A percentile compares a stretch with the other conserved stretches of the same genome.
Evolutionary conservation across 1,140 invertebrate genomes (phyloP).

Genomic region (Idris sp.): DNA sequence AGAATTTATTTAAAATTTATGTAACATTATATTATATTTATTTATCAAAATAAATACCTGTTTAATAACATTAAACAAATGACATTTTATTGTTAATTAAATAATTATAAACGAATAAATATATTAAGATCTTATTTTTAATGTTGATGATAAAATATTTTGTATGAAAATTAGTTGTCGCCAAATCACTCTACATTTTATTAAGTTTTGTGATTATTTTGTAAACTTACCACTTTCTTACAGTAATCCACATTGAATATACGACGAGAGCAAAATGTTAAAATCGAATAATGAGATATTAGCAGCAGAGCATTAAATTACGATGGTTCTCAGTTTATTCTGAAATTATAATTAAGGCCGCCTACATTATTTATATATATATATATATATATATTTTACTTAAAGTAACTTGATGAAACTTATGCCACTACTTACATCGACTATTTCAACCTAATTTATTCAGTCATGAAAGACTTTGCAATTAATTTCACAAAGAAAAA

Average conservation of each 20-base stretch:
- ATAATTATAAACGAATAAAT: too few species aligned
- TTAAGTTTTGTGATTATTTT: constrained; percentile 30
- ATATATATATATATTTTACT: constrained; percentile 10
- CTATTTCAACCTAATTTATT: constrained; percentile 17
- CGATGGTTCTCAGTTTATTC: constrained; percentile 21
- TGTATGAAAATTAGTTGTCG: constrained; percentile 20
- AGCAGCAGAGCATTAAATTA: constrained; percentile 36
- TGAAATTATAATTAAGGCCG: constrained; percentile 44
- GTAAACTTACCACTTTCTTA: constrained; percentile 6
- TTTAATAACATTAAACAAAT: too few species aligned
- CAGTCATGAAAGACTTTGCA: constrained; percentile 8
- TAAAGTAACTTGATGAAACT: constrained; percentile 28
- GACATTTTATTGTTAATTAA: too few species aligned
- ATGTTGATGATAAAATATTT: background rate
- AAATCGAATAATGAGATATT: constrained; percentile 45
- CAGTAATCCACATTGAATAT: constrained; percentile 27
- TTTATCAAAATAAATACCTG: too few species aligned
- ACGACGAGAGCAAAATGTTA: constrained; percentile 19
- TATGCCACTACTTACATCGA: constrained; percentile 1
- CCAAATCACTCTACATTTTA: constrained; percentile 24
- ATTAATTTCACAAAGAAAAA: constrained; percentile 7
- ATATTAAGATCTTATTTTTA: too few species aligned
- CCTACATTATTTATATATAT: constrained; percentile 12
- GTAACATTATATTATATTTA: too few species aligned
- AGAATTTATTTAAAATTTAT: too few species aligned